Base-by-base conservation (phyloP, 2,797 vertebrate species). In the Sebastes trivittatus region DNA sequence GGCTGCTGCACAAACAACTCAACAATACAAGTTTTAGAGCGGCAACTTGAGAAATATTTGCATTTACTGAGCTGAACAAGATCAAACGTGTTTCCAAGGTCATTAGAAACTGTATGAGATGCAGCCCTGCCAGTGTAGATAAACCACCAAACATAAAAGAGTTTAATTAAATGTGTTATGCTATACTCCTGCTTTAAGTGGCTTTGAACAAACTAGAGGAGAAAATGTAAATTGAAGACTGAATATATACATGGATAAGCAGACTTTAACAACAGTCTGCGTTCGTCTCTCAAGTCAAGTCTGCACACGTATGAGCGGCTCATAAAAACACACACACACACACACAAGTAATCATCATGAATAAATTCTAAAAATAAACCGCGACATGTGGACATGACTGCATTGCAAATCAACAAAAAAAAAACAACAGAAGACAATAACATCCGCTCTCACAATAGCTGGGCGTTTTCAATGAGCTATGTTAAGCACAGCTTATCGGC, bases 141-240 rank as follows among this genome's bases (percentile, higher is more conserved):
- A 85, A 86, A 81, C 29, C 60, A 42, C 10, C 65, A 58, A 59
- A 86, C 82, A 88, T 81, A 66, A 86, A 85, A 85, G 78, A 56
- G 56, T 73, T 79, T 66, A 76, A 90, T 87, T 80, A 84, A 87
- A 72, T 73, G 73, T 82, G 63, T 62, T 77, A 60, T 80, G 60
- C 54, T 67, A 30, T 18, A 62, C 34, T 76, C 14, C 68, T 79
- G 72, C 69, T 78, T 79, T 66, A 62, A 73, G 29, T 59, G 42
- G 76, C 81, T 92, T 85, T 84, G 78, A 87, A 75, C 42, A 81
- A 76, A 80, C 34, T 69, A 38, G 8, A 67, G 61, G 32, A 72
- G 56, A 81, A 88, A 84, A 79, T 79, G 63, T 75, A 75, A 81
- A 82, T 81, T 36, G 46, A 73, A 76, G 34, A 74, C 38, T 52